phyloP scores from a whole-genome alignment of 1,140 invertebrate genomes.

The Pseudomyrmex dendroicus region DNA sequence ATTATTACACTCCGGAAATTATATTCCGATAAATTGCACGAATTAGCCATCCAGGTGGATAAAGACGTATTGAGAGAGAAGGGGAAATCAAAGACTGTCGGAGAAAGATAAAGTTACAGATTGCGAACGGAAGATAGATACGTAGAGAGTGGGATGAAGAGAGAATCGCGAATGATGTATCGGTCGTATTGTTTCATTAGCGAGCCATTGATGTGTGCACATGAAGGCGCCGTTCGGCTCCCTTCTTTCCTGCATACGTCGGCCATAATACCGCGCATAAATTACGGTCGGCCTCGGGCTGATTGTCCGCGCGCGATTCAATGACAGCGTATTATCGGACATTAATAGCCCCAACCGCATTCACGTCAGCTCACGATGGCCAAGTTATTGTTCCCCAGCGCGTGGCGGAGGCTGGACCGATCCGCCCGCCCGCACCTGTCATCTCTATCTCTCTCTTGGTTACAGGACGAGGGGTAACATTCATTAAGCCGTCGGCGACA shows the following conservation, averaged over 20 bases:
- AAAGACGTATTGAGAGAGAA: neutral
- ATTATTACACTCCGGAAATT: conserved; percentile 26
- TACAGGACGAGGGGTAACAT: conserved; percentile 43
- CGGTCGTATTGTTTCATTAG: conserved; percentile 73
- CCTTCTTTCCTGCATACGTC: conserved; percentile 50
- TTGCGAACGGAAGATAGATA: too few species aligned
- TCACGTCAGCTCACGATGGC: conserved; percentile 65
- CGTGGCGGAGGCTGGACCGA: conserved; percentile 26
- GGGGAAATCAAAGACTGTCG: neutral
- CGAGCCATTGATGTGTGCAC: conserved; percentile 66
- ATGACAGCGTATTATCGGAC: conserved; percentile 70
- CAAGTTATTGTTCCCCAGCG: conserved; percentile 68
- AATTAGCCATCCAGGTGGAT: conserved; percentile 43
- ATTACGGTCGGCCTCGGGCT: conserved; percentile 60
- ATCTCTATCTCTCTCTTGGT: neutral
- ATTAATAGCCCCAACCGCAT: conserved; percentile 69
- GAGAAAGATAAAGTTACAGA: neutral
- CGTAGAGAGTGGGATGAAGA: neutral
- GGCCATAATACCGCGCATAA: conserved; percentile 62
- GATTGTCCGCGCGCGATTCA: conserved; percentile 69
- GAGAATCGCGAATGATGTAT: conserved; percentile 47
- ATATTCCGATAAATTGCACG: conserved; percentile 33
- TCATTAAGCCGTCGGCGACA: conserved; percentile 60
- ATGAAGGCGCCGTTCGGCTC: conserved; percentile 19
- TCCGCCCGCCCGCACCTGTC: conserved; percentile 62